A percentile compares a stretch with the other conserved stretches of the same genome.
phyloP scores from a whole-genome alignment of 2,888 invertebrate genomes.

The Antheraea yamamai region DNA sequence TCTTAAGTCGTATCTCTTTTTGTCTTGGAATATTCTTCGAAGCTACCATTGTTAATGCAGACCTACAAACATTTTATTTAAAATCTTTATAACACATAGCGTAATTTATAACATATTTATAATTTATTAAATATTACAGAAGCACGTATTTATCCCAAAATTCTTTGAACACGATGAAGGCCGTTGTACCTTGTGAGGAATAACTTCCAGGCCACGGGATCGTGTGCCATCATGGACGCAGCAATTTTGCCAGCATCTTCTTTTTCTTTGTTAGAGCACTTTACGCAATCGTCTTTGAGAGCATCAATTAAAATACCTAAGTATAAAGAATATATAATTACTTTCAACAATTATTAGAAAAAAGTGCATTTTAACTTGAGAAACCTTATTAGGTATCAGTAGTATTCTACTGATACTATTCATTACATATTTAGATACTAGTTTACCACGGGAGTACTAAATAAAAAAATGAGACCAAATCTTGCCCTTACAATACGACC shows the following conservation, averaged over 20 bases:
- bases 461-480: too few species aligned
- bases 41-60: constrained; percentile 46
- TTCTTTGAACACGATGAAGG: constrained; percentile 54
- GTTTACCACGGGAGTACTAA: too few species aligned
- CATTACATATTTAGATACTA: too few species aligned
- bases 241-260: constrained; percentile 83
- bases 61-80: constrained; percentile 49
- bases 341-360: background rate
- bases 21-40: constrained; percentile 39
- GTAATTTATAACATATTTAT: background rate
- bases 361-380: too few species aligned
- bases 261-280: constrained; percentile 83
- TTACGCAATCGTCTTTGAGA: constrained; percentile 83
- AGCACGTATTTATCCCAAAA: constrained; percentile 50
- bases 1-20: constrained; percentile 43
- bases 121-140: background rate
- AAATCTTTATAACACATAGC: background rate
- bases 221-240: constrained; percentile 83
- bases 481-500: too few species aligned
- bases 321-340: constrained; percentile 23
- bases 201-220: constrained; percentile 83
- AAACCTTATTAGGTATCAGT: too few species aligned
- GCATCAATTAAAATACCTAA: constrained; percentile 77
- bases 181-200: constrained; percentile 85
- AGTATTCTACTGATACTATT: too few species aligned